A percentile compares a stretch with the other conserved stretches of the same genome.
Conservation (phyloP, 2,113 vertebrate species). For the Leucosticte australis region DNA sequence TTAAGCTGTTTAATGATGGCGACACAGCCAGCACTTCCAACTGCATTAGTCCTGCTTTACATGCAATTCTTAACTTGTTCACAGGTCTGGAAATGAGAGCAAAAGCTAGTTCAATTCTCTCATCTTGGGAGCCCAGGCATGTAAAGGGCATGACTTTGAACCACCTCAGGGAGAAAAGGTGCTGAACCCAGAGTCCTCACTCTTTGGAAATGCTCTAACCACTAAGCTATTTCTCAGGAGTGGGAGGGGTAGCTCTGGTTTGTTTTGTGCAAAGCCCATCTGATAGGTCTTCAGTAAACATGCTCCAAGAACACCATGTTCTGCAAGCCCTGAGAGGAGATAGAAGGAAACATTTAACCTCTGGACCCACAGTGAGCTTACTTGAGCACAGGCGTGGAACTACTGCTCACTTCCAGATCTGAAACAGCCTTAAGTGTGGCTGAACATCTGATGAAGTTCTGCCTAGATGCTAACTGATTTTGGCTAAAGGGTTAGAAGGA, state of each 20-base stretch:
- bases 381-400: neutral
- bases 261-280: constrained; percentile 59
- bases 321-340: neutral
- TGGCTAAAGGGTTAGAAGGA: neutral
- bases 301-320: constrained; percentile 19
- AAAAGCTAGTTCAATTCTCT: neutral
- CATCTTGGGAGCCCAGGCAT: neutral
- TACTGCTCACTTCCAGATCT: neutral
- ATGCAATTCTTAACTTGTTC: neutral
- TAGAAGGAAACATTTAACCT: neutral
- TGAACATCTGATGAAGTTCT: neutral
- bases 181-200: neutral
- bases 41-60: neutral
- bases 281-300: constrained; percentile 63
- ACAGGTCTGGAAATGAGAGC: neutral
- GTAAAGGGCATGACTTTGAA: neutral
- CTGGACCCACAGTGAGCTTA: neutral
- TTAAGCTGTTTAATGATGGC: neutral
- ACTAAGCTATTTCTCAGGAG: constrained; percentile 13
- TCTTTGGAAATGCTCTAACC: constrained; percentile 35
- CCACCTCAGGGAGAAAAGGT: constrained; percentile 15
- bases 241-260: constrained; percentile 38
- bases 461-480: neutral
- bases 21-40: constrained; percentile 5
- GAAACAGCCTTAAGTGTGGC: neutral